Evolutionary conservation across 2,797 vertebrate species (phyloP).

Genomic region (Dermochelys coriacea): DNA sequence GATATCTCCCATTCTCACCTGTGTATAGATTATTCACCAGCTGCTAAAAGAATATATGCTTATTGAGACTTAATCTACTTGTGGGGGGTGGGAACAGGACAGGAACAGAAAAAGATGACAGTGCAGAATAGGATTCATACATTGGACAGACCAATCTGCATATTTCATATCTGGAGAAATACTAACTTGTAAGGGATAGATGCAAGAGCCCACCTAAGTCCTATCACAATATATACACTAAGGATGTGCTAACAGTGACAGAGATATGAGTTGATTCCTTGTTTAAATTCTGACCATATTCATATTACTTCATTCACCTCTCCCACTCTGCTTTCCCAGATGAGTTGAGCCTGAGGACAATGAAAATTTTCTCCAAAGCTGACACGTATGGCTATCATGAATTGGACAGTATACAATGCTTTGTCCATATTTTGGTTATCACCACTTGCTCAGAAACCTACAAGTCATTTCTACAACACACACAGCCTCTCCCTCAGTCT

Average conservation of each 20-base stretch:
- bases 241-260: not conserved
- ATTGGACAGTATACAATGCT: not conserved
- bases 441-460: not conserved
- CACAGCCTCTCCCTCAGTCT: not conserved
- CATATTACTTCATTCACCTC: slow-evolving; percentile 12
- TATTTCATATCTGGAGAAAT: not conserved
- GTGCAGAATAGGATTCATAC: not conserved
- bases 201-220: not conserved
- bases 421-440: not conserved
- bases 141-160: not conserved
- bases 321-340: not conserved
- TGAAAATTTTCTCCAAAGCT: not conserved
- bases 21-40: not conserved
- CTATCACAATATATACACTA: not conserved
- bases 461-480: not conserved
- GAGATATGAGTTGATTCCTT: not conserved
- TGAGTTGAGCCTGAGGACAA: not conserved
- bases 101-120: not conserved
- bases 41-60: not conserved
- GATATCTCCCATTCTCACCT: not conserved
- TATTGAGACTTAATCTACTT: not conserved
- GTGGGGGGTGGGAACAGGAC: not conserved
- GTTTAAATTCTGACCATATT: not conserved
- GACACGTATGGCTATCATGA: not conserved
- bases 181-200: not conserved